phyloP scores from a whole-genome alignment of 2,888 invertebrate species.

The Scaptomyza cyrtandrae region DNA sequence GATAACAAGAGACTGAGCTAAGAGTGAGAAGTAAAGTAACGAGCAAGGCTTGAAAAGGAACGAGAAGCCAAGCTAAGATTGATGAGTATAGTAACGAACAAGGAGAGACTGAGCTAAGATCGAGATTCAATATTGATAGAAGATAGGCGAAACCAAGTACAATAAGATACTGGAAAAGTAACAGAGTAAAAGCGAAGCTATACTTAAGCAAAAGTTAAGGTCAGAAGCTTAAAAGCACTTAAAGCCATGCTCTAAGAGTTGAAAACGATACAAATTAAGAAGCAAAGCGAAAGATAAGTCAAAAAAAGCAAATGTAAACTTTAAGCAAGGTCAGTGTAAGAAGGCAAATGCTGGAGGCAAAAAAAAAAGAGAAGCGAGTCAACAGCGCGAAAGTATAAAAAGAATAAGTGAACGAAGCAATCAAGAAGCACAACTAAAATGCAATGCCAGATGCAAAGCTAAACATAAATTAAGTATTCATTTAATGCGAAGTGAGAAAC shows the following conservation, averaged over 20 bases:
- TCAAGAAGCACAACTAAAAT: background rate
- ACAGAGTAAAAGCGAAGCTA: background rate
- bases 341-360: background rate
- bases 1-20: too few relatives aligned
- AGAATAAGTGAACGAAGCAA: background rate
- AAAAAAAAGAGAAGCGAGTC: background rate
- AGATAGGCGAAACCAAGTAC: background rate
- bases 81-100: background rate
- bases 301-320: background rate
- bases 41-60: too few relatives aligned
- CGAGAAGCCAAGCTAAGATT: too few relatives aligned
- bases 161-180: background rate
- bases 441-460: background rate
- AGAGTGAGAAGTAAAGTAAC: too few relatives aligned
- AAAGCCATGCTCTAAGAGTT: background rate
- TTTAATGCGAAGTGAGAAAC: background rate
- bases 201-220: background rate
- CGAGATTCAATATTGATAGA: background rate
- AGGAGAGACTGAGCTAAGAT: background rate
- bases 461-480: background rate
- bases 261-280: background rate
- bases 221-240: background rate
- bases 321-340: background rate
- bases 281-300: background rate
- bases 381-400: background rate